These are phyloP conservation scores for Sprattus sprattus DNA, from an alignment of 2,113 vertebrate species.

Conservation along the genomic window DNA sequence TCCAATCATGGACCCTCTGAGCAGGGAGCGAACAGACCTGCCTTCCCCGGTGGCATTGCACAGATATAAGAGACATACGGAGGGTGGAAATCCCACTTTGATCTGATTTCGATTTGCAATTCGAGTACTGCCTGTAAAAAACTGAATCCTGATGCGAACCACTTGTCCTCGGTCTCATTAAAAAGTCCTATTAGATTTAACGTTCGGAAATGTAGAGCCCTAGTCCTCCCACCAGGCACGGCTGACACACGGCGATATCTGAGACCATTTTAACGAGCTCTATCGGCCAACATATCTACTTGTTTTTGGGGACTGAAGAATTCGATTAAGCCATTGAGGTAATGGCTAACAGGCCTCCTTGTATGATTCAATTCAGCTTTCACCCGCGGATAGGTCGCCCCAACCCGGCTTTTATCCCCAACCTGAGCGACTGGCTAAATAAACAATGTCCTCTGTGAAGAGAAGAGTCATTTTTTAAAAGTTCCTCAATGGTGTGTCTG, in stretches of 20 bases:
- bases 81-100: not conserved
- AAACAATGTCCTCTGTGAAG: conserved; percentile 65
- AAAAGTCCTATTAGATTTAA: conserved; percentile 25
- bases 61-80: not conserved
- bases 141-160: not conserved
- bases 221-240: conserved; percentile 6
- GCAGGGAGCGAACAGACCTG: not conserved
- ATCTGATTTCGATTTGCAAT: not conserved
- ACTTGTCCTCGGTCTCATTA: conserved; percentile 7
- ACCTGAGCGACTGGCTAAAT: conserved; percentile 67
- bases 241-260: conserved; percentile 62
- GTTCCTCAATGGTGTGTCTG: conserved; percentile 49
- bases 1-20: conserved; percentile 5
- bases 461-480: conserved; percentile 68
- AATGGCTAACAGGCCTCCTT: conserved; percentile 60
- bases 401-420: conserved; percentile 56
- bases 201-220: conserved; percentile 59
- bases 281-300: conserved; percentile 59
- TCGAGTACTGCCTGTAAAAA: not conserved
- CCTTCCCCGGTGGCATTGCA: not conserved
- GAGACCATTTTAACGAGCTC: conserved; percentile 48
- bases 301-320: conserved; percentile 50
- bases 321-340: conserved; percentile 63
- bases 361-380: conserved; percentile 60
- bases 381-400: conserved; percentile 60